Base-by-base conservation (phyloP, 2,888 invertebrate species). In the Epirrita christyi region DNA sequence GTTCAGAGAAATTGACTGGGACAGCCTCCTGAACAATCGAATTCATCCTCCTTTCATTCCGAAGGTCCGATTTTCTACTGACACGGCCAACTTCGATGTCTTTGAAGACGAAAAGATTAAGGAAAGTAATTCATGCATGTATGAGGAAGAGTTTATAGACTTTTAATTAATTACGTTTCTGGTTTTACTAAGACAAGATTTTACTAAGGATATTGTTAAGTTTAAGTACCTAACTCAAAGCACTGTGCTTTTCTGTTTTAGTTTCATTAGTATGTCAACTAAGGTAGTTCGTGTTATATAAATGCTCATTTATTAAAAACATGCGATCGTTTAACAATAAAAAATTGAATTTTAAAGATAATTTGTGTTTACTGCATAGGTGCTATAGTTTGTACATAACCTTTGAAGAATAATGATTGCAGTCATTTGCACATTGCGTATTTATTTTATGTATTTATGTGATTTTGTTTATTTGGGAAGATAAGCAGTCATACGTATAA, bases 1-100 rank as follows among this genome's bases (percentile, higher is more conserved):
- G 98, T 99, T 98, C 77, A 93, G 93, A 57, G 94, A 95, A 10
- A 94, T 96, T n/a, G 96, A 98, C 78, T 99, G 98, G 98, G 95
- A 96, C 59, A 93, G 93, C 45, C 90, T 99, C 59, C 95, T 97
- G 61, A 95, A 97, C 79, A 94, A 95, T 76, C 95, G 95, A 73
- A 82, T 96, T 0, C 83, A 80, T 13, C 93, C 96, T 0, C 94
- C 94, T 0, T 96, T 93, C 71, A 69, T 94, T 29, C 96, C 96
- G 0, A 88, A 84, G 50, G 86, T 94, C 3, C 78, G 82, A n/a
- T 86, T 92, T 38, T 88, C 93, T 0, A 94, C 94, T 1, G 97
- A 97, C 72, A 90, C 95, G 0, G 90, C 93, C 0, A 94, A 97
- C 78, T 97, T 97, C 74, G 95, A 96, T 63, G 72, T 82, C 32